A percentile compares a stretch with the other conserved stretches of the same genome.
Evolutionary conservation across 2,113 vertebrate genomes (phyloP).

Genomic region (Elanus axillaris): DNA sequence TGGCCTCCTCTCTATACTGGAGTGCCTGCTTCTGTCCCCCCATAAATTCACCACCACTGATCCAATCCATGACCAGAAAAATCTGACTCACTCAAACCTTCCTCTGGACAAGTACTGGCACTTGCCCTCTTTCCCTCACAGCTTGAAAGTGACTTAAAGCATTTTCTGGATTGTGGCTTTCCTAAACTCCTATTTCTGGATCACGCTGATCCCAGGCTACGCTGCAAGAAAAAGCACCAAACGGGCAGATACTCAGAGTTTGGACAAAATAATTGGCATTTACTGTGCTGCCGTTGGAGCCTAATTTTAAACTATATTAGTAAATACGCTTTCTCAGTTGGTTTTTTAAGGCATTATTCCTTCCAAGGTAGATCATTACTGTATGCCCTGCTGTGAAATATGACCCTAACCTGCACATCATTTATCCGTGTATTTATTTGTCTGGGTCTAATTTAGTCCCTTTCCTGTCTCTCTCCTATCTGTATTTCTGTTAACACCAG

Average conservation of each 20-base stretch:
- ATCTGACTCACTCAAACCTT: neutral
- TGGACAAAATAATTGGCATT: neutral
- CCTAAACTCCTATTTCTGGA: neutral
- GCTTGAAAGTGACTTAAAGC: neutral
- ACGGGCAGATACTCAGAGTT: neutral
- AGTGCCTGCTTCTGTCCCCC: neutral
- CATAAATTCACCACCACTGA: neutral
- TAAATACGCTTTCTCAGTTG: neutral
- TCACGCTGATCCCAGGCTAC: neutral
- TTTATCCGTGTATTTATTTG: neutral
- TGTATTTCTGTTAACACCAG: neutral
- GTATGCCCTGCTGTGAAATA: neutral
- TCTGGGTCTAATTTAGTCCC: neutral
- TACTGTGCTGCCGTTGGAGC: neutral
- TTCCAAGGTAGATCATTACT: neutral
- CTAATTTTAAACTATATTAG: neutral
- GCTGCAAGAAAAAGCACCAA: neutral
- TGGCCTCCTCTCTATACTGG: neutral
- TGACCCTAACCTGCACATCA: neutral
- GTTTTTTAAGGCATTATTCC: neutral
- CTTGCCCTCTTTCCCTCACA: neutral
- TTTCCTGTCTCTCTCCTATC: neutral
- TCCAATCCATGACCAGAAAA: neutral
- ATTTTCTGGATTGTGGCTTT: neutral
- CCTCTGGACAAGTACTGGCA: neutral